Base-by-base conservation (phyloP, 2,113 vertebrate genomes). In the Sula dactylatra region DNA sequence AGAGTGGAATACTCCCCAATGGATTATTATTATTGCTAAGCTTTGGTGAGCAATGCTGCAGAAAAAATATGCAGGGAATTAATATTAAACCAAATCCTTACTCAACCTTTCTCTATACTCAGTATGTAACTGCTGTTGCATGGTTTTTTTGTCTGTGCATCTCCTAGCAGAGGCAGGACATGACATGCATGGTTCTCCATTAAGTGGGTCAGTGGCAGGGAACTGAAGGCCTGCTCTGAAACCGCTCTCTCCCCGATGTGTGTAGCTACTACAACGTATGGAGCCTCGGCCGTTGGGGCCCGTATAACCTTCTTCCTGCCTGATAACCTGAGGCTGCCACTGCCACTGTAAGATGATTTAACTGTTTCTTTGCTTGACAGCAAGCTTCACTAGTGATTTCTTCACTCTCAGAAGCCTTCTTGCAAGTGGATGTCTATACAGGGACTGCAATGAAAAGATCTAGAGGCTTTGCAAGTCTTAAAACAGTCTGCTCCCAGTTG, bases 271-370 rank as follows among this genome's bases (percentile, higher is more conserved):
- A 26, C 65, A 27, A 25, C 10, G 2, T 11, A 13, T 8, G 10
- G 31, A 77, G 59, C 47, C 87, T 45, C 16, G 38, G 83, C 76
- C 20, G 36, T 52, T 86, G 58, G 42, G 52, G 52, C 69, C 0
- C 31, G 10, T 55, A 13, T 18, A 42, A 87, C 55, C 83, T 94
- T 55, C 87, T 92, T 95, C 78, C 95, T 96, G 93, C 78, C 65
- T n/a, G 8, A 58, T 49, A 95, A 52, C 45, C 70, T 42, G 32
- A 49, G 70, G 82, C 93, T 1, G 2, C 73, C 79, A 32, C 86
- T 78, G 89, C 70, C 16, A 85, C 77, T 66, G 65, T 56, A 42
- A 82, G 17, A 54, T 17, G 38, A 4, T 85, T 86, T 88, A 92
- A 96, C 76, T 64, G 12, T 86, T 89, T 89, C 73, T 55, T 71